Evolutionary conservation across 2,797 vertebrate species (phyloP), one percentile per base, ranked within the genome.

Genomic region (Morus bassanus): DNA sequence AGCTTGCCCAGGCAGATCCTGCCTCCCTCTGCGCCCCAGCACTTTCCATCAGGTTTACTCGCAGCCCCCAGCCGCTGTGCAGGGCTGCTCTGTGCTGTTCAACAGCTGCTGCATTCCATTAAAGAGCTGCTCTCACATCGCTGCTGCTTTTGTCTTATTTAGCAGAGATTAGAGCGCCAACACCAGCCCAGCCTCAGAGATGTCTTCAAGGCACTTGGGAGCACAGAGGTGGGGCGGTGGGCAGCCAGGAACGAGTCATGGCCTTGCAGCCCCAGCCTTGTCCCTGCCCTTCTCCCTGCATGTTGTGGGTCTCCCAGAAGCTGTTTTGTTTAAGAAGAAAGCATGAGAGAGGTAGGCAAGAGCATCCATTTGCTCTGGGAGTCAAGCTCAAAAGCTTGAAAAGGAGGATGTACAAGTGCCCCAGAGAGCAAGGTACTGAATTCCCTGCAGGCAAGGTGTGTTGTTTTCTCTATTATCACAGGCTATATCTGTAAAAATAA

Each of bases 171-270:
- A 2, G 45, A 9, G 23, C 0, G 17, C 8, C 4, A 2, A 46
- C 90, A 2, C 11, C 68, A 16, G 13, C 35, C 68, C 0, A 69
- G 57, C 61, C 51, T 69, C 1, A 0, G 35, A 7, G 56, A 3
- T 0, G 8, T 33, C 8, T 51, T 31, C 8, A 6, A 70, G 56
- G 75, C 21, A 1, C 35, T 41, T 2, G 0, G 30, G 56, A 39
- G 21, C 54, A 41, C 10, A 30, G 51, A 27, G 61, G 30, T 37
- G 33, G 30, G 54, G 41, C 0, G 8, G 33, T 24, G 0, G 5
- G 48, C 2, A 10, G 41, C 31, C 3, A 1, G 50, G 31, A 31
- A 4, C 0, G 0, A 74, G 24, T 39, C 30, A 3, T 1, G 19
- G 43, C 63, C 10, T 3, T 19, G n/a, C 23, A 9, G 50, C 0